phyloP scores from a whole-genome alignment of 2,797 vertebrate species.

The Sebastes ruberrimus region DNA sequence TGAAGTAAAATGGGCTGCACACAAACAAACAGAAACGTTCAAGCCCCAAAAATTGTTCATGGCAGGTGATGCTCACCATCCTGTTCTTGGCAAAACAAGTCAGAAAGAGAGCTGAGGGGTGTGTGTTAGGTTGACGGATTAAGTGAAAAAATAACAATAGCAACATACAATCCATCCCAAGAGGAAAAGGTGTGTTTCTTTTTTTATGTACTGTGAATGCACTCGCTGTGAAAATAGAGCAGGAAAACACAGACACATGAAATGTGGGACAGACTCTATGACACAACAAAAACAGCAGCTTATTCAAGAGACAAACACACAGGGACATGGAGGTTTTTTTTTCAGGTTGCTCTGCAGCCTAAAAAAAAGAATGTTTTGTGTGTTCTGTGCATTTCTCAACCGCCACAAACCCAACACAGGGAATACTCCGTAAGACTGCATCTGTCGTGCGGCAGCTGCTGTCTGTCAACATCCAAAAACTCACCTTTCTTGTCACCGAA shows the following conservation, averaged over 20 bases:
- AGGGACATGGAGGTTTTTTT: not conserved
- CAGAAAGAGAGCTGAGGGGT: not conserved
- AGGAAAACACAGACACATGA: conserved; percentile 18
- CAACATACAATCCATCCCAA: conserved; percentile 1
- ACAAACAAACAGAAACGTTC: not conserved
- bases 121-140: not conserved
- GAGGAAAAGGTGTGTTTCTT: conserved; percentile 15
- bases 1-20: not conserved
- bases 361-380: not conserved
- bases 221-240: conserved; percentile 18
- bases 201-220: conserved; percentile 7
- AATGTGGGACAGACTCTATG: conserved; percentile 38
- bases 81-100: not conserved
- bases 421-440: conserved; percentile 16
- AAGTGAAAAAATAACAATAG: conserved; percentile 12
- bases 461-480: conserved; percentile 27
- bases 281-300: conserved; percentile 37
- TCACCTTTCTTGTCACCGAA: conserved; percentile 99
- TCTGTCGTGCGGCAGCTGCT: not conserved
- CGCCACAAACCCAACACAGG: conserved; percentile 11
- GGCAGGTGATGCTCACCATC: not conserved
- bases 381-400: conserved; percentile 23
- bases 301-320: conserved; percentile 37
- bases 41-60: not conserved
- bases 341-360: conserved; percentile 8